Percentiles rank a stretch among this genome's conserved stretches.
These are phyloP conservation scores for Cydia strobilella DNA, from an alignment of 1,140 invertebrate genomes.

Conservation along the genomic window DNA sequence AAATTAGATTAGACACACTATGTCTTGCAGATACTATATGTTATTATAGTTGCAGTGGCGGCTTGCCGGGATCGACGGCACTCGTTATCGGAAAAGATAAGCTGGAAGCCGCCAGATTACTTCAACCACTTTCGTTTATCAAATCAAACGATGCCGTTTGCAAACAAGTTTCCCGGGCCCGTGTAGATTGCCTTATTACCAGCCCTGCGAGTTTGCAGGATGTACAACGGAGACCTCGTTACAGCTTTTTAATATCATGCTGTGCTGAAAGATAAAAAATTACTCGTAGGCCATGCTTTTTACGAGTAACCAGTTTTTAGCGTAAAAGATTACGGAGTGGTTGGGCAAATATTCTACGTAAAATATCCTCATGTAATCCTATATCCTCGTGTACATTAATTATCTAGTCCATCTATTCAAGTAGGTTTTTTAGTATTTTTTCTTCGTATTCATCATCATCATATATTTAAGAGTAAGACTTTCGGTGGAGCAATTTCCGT, in stretches of 20 bases:
- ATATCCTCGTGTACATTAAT: no score
- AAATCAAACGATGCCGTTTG: constrained; percentile 28
- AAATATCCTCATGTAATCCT: no score
- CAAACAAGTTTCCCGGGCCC: constrained; percentile 14
- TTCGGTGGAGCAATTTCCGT: no score
- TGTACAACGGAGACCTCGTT: not conserved
- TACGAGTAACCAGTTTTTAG: no score
- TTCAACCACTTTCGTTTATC: constrained; percentile 31
- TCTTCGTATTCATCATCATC: no score
- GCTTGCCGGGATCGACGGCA: not conserved
- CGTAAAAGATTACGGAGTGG: no score
- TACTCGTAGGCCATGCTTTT: no score
- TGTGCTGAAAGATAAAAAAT: not conserved
- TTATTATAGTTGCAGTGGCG: not conserved
- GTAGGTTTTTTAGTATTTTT: no score
- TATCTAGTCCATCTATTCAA: no score
- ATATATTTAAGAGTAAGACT: no score
- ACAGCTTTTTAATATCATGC: not conserved
- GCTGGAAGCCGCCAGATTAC: constrained; percentile 25
- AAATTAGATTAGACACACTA: not conserved
- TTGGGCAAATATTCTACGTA: no score
- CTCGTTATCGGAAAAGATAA: constrained; percentile 33
- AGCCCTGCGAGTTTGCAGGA: constrained; percentile 2
- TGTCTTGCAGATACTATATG: not conserved
- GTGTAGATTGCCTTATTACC: constrained; percentile 19